phyloP scores from a whole-genome alignment of 2,888 invertebrate species.

The Phyllotreta cruciferae region DNA sequence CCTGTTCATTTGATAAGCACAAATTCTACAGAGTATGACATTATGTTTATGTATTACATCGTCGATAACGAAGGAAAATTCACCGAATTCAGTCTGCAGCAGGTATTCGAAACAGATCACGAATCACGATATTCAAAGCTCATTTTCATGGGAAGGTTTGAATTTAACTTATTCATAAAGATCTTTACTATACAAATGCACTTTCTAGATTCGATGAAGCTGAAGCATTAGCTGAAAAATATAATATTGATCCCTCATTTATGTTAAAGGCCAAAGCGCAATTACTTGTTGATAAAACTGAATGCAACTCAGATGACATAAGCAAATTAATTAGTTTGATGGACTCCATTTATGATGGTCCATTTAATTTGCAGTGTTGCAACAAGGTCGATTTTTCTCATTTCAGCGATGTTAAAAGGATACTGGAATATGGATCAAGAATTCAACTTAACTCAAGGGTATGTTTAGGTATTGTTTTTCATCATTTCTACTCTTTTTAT shows the following conservation, averaged over 20 bases:
- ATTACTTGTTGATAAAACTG: conserved; percentile 51
- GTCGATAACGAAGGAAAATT: conserved; percentile 34
- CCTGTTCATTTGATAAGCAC: conserved; percentile 46
- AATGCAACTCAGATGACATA: conserved; percentile 52
- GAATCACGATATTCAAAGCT: conserved; percentile 60
- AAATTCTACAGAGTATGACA: conserved; percentile 49
- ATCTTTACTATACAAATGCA: conserved; percentile 15
- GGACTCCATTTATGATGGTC: conserved; percentile 58
- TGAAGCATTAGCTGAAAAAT: conserved; percentile 59
- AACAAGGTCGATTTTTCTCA: conserved; percentile 33
- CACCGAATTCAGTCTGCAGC: conserved; percentile 50
- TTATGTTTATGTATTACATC: conserved; percentile 49
- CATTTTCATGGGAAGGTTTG: conserved; percentile 50
- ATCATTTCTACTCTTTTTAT: not conserved
- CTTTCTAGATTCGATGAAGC: conserved; percentile 60
- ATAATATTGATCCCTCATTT: conserved; percentile 56
- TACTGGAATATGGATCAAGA: conserved; percentile 36
- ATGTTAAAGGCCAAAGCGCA: conserved; percentile 60
- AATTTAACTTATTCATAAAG: conserved; percentile 56
- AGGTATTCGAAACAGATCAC: conserved; percentile 60
- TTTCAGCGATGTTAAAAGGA: conserved; percentile 34
- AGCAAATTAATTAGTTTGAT: conserved; percentile 56
- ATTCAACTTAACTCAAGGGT: conserved; percentile 30
- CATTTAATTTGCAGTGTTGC: conserved; percentile 61
- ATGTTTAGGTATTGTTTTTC: not conserved